Evolutionary conservation across 2,888 invertebrate genomes (phyloP), one percentile per base, ranked within the genome.

Genomic region (Stenotaenia linearis): DNA sequence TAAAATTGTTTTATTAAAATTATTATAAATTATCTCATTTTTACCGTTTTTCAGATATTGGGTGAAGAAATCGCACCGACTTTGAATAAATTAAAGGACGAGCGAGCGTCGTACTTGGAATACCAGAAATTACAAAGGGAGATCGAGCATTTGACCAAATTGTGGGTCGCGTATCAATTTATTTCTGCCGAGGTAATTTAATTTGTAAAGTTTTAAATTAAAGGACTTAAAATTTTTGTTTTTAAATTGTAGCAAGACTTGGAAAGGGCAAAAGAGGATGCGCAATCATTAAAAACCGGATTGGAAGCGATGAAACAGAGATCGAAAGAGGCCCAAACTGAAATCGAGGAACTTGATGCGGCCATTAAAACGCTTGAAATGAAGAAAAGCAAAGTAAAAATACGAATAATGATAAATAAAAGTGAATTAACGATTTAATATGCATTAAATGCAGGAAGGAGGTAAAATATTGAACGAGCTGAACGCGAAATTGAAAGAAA

Each of bases 21-120:
- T 76, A 40, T 35, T 45, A 56, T 9, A 30, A 28, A 35, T 79
- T 79, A n/a, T n/a, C n/a, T n/a, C n/a, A n/a, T n/a, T n/a, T n/a
- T n/a, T n/a, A n/a, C n/a, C n/a, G n/a, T 77, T 25, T 83, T 83
- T 45, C 81, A 89, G 88, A 85, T 89, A 35, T 83, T 90, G 79
- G 85, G 86, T 50, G 96, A 98, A 85, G 96, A 97, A 85, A 92
- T 99, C 79, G 91, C 91, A n/a, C 98, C 98, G 0, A 94, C 92
- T 83, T 87, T 98, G 78, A 90, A 92, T 79, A 95, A 93, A 85
- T 87, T 98, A 78, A 92, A 94, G 82, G 91, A 93, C 81, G 97
- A 98, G 85, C 89, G 95, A 56, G 88, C 91, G 0, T 92, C 93
- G 81, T 97, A 93, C 85, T 88, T 95, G 81, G 95, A 97, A 86